A percentile compares a stretch with the other conserved stretches of the same genome.
phyloP scores from a whole-genome alignment of 2,113 vertebrate genomes.

The Siphamia tubifer region DNA sequence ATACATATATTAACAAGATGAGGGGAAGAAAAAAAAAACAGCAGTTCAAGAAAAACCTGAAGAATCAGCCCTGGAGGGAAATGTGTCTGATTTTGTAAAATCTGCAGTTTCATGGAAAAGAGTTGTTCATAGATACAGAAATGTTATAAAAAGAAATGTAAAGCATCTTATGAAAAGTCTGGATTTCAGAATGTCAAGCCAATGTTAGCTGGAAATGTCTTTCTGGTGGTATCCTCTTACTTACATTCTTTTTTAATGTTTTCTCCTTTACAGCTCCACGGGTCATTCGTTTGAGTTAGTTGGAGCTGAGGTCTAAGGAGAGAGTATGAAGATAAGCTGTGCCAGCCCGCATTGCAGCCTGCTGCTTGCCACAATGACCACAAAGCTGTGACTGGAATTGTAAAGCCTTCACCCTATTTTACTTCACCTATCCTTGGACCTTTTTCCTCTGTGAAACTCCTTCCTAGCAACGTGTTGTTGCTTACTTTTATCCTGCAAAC shows the following conservation, averaged over 20 bases:
- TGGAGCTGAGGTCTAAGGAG: constrained; percentile 3
- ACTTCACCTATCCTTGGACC: constrained; percentile 28
- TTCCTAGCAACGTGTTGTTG: neutral
- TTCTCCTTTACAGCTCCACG: constrained; percentile 41
- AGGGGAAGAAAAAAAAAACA: neutral
- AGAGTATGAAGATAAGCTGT: constrained; percentile 61
- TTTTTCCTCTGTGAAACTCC: constrained; percentile 20
- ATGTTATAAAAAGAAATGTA: neutral
- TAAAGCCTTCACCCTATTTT: constrained; percentile 38
- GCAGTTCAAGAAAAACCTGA: neutral
- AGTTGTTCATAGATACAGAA: neutral
- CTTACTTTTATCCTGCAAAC: constrained; percentile 20
- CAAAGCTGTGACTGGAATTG: constrained; percentile 65
- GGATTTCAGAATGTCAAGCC: no score
- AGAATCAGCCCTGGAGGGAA: neutral
- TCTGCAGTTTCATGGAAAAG: neutral
- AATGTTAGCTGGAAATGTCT: no score
- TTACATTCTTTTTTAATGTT: constrained; percentile 10
- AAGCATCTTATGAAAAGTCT: no score
- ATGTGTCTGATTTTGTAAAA: neutral
- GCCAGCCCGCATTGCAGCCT: constrained; percentile 37
- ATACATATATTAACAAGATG: constrained; percentile 3
- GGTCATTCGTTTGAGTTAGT: neutral
- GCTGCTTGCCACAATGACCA: constrained; percentile 57
- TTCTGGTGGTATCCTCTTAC: neutral